Evolutionary conservation across 2,888 invertebrate species (phyloP).

Genomic region (Pardosa pseudoannulata): DNA sequence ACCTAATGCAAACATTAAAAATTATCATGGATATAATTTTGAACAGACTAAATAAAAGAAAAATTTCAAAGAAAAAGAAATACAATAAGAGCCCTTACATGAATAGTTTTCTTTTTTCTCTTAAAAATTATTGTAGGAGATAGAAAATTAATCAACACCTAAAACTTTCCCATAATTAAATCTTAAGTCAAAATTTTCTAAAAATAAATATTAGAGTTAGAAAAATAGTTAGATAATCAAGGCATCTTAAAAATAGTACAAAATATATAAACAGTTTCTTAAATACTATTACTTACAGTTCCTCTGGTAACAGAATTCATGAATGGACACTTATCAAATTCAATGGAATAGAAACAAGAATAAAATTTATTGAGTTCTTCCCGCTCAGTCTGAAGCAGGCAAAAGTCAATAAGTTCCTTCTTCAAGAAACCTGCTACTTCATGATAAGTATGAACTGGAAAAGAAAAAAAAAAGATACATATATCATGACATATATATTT

Average conservation of each 20-base stretch:
- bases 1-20: no score
- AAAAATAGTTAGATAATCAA: not conserved
- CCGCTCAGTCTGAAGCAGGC: slow-evolving; percentile 55
- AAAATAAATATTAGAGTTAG: no score
- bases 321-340: slow-evolving; percentile 61
- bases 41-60: no score
- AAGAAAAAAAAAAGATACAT: not conserved
- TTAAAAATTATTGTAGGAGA: no score
- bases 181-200: no score
- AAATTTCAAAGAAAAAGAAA: no score
- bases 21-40: no score
- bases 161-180: no score
- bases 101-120: no score
- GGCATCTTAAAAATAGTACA: not conserved
- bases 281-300: slow-evolving; percentile 34
- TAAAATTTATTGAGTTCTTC: slow-evolving; percentile 44
- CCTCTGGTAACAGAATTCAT: slow-evolving; percentile 47
- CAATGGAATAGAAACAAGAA: slow-evolving; percentile 52
- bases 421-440: slow-evolving; percentile 42
- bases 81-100: no score
- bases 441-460: slow-evolving; percentile 61
- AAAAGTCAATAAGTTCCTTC: slow-evolving; percentile 61
- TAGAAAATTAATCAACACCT: no score
- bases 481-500: no score
- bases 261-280: not conserved